Evolutionary conservation across 1,140 invertebrate genomes (phyloP).

Genomic region (Eriosoma lanigerum): DNA sequence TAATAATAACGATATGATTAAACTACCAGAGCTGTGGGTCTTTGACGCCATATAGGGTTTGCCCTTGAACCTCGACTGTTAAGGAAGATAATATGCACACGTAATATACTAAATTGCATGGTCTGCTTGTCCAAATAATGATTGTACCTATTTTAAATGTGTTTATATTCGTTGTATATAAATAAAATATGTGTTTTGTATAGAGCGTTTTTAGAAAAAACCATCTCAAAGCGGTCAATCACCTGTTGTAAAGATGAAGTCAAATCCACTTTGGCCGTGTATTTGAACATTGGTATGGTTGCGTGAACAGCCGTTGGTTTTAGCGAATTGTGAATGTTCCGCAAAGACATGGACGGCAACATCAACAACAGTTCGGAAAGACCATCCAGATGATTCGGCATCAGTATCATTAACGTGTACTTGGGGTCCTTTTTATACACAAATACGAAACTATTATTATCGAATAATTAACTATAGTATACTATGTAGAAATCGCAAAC

Average conservation of each 20-base stretch:
- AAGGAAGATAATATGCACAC: background rate
- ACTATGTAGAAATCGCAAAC: no score
- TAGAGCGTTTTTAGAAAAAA: background rate
- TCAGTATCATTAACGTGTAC: slow-evolving; percentile 61
- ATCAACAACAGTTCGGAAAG: slow-evolving; percentile 59
- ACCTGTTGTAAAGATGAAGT: slow-evolving; percentile 77
- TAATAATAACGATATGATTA: slow-evolving; percentile 12
- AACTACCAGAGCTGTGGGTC: background rate
- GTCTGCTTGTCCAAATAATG: slow-evolving; percentile 39
- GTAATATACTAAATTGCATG: slow-evolving; percentile 30
- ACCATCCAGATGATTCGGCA: slow-evolving; percentile 60
- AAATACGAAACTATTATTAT: background rate
- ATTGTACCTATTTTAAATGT: background rate
- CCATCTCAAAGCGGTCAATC: slow-evolving; percentile 55
- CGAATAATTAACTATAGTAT: no score
- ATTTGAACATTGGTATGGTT: slow-evolving; percentile 74
- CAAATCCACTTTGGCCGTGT: slow-evolving; percentile 74
- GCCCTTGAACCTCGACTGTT: slow-evolving; percentile 37
- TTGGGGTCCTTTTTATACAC: slow-evolving; percentile 60
- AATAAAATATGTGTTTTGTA: background rate
- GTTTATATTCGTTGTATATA: background rate
- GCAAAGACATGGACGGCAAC: slow-evolving; percentile 60
- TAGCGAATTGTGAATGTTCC: slow-evolving; percentile 68
- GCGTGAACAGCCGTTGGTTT: slow-evolving; percentile 70
- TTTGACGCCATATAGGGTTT: slow-evolving; percentile 16